A percentile compares a stretch with the other conserved stretches of the same genome.
Evolutionary conservation across 2,113 vertebrate species (phyloP).

Genomic region (Mugil cephalus): DNA sequence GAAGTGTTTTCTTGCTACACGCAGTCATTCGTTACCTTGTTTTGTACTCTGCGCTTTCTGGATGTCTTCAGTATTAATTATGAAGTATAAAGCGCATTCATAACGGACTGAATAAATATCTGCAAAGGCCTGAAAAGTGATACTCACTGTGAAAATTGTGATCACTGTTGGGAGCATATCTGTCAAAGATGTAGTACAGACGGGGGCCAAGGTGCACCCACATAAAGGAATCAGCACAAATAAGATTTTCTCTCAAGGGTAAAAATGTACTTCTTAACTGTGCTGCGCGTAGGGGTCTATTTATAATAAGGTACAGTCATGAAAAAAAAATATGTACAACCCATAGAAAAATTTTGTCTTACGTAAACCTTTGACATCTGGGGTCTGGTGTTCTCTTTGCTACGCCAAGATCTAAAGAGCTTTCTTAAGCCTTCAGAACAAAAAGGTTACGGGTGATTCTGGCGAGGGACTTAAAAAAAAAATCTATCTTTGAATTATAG

Average conservation of each 20-base stretch:
- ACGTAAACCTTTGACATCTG: no score
- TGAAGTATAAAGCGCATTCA: neutral
- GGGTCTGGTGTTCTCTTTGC: no score
- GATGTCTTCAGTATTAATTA: neutral
- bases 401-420: no score
- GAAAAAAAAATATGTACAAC: neutral
- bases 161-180: neutral
- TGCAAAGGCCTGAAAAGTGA: neutral
- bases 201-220: neutral
- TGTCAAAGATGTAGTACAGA: neutral
- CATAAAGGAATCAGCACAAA: neutral
- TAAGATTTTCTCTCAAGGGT: neutral
- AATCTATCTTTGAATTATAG: no score
- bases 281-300: neutral
- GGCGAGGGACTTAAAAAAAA: no score
- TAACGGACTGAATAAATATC: slow-evolving; percentile 4
- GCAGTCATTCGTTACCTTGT: no score
- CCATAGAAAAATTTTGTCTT: no score
- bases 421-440: no score
- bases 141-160: neutral
- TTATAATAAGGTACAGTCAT: neutral
- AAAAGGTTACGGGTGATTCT: no score
- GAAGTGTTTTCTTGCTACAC: no score
- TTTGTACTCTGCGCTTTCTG: neutral
- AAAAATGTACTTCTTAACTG: neutral